phyloP scores from a whole-genome alignment of 2,797 vertebrate genomes.

The Paguma larvata region DNA sequence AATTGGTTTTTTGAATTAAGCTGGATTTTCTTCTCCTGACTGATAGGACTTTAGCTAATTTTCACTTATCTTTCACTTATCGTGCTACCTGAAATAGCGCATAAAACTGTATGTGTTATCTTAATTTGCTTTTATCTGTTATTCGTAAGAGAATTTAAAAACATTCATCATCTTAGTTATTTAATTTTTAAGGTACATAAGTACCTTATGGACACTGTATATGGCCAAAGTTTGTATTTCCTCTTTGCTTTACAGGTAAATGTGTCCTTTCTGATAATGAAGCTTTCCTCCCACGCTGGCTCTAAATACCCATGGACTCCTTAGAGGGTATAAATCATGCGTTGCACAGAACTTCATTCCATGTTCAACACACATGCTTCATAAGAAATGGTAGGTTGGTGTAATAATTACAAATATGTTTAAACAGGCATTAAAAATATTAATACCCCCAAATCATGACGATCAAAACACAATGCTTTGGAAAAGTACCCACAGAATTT shows the following conservation, averaged over 20 bases:
- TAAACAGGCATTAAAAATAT: not conserved
- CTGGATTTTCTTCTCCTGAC: not conserved
- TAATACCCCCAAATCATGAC: not conserved
- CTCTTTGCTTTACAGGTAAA: not conserved
- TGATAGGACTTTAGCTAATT: not conserved
- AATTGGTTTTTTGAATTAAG: not conserved
- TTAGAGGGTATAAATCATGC: not conserved
- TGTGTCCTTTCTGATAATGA: not conserved
- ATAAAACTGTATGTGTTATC: not conserved
- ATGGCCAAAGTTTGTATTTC: not conserved
- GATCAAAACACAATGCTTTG: conserved; percentile 34
- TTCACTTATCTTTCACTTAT: not conserved
- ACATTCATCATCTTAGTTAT: not conserved
- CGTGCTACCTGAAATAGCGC: not conserved
- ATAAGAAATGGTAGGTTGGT: not conserved
- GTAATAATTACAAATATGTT: not conserved
- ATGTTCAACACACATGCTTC: not conserved
- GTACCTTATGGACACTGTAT: not conserved
- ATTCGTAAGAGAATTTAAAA: not conserved
- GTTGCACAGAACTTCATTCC: not conserved
- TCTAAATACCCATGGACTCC: conserved; percentile 23
- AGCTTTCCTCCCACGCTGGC: not conserved
- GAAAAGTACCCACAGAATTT: not conserved
- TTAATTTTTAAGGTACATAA: conserved; percentile 12
- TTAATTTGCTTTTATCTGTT: not conserved